Conservation (phyloP, 2,888 invertebrate species). For the Heliconius ismenius region DNA sequence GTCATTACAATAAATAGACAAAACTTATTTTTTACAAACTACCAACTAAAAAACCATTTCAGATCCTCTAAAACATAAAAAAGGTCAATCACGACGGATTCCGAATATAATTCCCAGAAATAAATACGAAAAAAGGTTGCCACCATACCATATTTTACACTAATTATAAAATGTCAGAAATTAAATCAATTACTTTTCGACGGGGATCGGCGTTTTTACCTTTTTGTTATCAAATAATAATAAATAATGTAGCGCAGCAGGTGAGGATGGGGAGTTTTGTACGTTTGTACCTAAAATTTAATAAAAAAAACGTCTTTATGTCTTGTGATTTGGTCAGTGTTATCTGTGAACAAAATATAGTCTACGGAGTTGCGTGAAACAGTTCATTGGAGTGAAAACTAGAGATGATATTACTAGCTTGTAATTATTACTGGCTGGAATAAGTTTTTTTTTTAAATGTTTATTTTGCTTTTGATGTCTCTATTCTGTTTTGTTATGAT, state of each 20-base stretch:
- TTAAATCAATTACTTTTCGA: conserved; percentile 71
- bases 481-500: too few relatives aligned
- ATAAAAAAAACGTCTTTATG: conserved; percentile 70
- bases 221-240: conserved; percentile 60
- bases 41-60: not conserved
- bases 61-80: conserved; percentile 12
- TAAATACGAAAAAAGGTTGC: conserved; percentile 41
- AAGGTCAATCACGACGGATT: conserved; percentile 32
- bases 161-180: conserved; percentile 73
- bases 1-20: conserved; percentile 2
- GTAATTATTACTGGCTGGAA: not conserved
- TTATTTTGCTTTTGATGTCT: not conserved
- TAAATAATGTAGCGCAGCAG: conserved; percentile 73
- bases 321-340: conserved; percentile 77
- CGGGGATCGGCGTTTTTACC: conserved; percentile 46
- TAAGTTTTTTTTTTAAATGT: not conserved
- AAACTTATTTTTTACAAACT: not conserved
- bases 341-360: conserved; percentile 77
- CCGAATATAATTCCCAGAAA: conserved; percentile 44
- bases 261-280: conserved; percentile 70
- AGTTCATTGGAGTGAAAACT: conserved; percentile 54
- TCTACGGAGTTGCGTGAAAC: conserved; percentile 74
- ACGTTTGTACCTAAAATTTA: conserved; percentile 44
- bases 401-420: conserved; percentile 51
- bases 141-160: conserved; percentile 71